Base-by-base conservation (phyloP, 2,113 vertebrate species). In the Pithys albifrons region DNA sequence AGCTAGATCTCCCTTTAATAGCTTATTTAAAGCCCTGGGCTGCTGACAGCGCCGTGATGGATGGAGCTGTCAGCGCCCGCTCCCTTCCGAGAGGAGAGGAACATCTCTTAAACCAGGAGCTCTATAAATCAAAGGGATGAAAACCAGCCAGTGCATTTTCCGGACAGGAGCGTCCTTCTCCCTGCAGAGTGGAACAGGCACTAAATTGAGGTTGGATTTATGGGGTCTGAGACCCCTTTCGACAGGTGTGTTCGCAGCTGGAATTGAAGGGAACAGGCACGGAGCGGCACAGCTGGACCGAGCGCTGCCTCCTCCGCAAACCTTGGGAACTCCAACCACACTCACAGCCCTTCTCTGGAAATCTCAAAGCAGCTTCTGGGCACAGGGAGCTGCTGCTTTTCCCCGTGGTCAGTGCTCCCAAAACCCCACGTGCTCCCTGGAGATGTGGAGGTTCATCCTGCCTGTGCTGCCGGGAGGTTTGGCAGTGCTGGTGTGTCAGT, bases 51-150 rank as follows among this genome's bases (percentile, higher is more conserved):
- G 59, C 0, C 1, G 37, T 97, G 95, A 97, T 93, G 66, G 82
- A 96, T 97, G 93, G 79, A 97, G 96, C 95, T 95, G 96, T 95
- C 95, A 81, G 84, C 6, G 1, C 81, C 64, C 1, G 70, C 95
- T 97, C 74, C 54, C 28, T 89, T 80, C 51, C 55, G 86, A 95
- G 91, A 92, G 88, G 73, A 91, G 95, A 88, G 84, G 91, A 95
- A 87, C 90, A 95, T 95, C 94, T 94, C 88, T 88, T 78, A 19
- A 79, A 80, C 69, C 35, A 69, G 64, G 11, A 66, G 96, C 79
- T 77, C 93, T 49, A 96, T 97, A 96, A 97, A 97, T 97, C 97
- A 96, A 73, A 88, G 37, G 93, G 83, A 85, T 91, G 93, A 85
- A 91, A 96, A 88, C 11, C 90, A 65, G 93, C 12, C 1, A 76